These are phyloP conservation scores for Muraenolepis orangiensis DNA, from an alignment of 2,797 vertebrate species.

Conservation along the genomic window DNA sequence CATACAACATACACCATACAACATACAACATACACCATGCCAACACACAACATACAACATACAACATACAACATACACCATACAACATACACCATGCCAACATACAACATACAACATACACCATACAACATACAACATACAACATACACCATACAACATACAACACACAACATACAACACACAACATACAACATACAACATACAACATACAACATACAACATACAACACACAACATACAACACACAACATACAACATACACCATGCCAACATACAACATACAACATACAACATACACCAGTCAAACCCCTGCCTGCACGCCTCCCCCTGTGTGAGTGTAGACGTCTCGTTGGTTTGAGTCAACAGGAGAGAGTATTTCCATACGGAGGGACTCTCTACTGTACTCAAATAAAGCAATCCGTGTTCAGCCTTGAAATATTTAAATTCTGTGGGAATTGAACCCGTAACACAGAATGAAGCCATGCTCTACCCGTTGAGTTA, in stretches of 20 bases:
- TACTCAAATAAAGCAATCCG: background rate
- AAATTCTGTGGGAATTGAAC: background rate
- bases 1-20: too few relatives aligned
- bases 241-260: background rate
- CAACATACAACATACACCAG: background rate
- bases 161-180: background rate
- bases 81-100: background rate
- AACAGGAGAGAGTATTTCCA: background rate
- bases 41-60: too few relatives aligned
- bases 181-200: too few relatives aligned
- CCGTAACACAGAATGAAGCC: background rate
- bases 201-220: background rate
- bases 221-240: background rate
- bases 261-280: too few relatives aligned
- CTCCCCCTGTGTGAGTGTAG: too few relatives aligned
- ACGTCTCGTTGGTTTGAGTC: background rate
- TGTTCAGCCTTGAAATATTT: background rate
- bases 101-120: background rate
- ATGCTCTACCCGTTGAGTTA: background rate
- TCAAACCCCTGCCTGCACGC: background rate
- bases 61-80: too few relatives aligned
- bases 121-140: background rate
- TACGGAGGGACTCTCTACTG: background rate
- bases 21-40: background rate
- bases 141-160: too few relatives aligned